These are phyloP conservation scores for Mythimna lalbum DNA, from an alignment of 2,888 invertebrate species.

Conservation along the genomic window DNA sequence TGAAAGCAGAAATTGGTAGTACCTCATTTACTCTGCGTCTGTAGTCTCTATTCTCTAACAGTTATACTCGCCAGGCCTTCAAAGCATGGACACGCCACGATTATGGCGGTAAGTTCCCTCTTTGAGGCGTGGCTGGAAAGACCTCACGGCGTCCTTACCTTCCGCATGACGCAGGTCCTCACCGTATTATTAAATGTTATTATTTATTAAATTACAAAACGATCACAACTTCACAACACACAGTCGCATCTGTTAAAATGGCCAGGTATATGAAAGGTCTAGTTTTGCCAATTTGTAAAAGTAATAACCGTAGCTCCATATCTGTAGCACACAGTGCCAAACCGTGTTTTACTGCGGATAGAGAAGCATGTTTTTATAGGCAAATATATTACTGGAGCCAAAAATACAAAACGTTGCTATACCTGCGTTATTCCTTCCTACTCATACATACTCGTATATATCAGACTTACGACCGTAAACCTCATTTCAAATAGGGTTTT, in stretches of 20 bases:
- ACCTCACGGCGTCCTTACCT: no score
- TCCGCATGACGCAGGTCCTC: no score
- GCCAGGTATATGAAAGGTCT: not conserved
- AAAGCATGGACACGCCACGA: no score
- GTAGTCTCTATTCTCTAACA: no score
- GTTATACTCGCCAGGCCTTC: no score
- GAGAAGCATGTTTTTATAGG: not conserved
- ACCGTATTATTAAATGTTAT: no score
- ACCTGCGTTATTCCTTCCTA: not conserved
- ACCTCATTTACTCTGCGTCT: no score
- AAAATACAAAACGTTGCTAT: conserved; percentile 15
- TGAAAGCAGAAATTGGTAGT: not conserved
- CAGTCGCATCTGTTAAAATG: not conserved
- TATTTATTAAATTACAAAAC: no score
- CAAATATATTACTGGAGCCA: conserved; percentile 14
- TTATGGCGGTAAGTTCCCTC: no score
- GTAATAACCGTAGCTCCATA: not conserved
- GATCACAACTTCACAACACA: not conserved
- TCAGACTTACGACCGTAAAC: not conserved
- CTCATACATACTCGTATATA: conserved; percentile 3
- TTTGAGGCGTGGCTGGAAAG: no score
- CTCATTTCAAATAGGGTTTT: not conserved
- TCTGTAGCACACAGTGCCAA: not conserved
- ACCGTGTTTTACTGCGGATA: not conserved
- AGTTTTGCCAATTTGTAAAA: not conserved